A percentile compares a stretch with the other conserved stretches of the same genome.
These are phyloP conservation scores for Nectonema munidae DNA, from an alignment of 2,888 invertebrate genomes.

Conservation along the genomic window DNA sequence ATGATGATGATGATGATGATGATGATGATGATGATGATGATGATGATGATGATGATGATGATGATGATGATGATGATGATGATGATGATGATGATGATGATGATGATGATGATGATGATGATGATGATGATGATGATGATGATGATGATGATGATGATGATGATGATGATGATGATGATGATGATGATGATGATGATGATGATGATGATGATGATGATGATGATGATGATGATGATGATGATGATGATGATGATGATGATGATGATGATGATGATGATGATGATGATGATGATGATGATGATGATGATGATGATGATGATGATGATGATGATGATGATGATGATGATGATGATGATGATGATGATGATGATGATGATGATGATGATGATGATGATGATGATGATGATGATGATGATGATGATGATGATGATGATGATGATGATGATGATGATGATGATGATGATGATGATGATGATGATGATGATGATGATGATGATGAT, in stretches of 20 bases:
- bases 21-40: background rate
- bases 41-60: too few species aligned
- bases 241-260: slow-evolving; percentile 15
- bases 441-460: slow-evolving; percentile 15
- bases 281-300: slow-evolving; percentile 14
- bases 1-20: background rate
- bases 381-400: slow-evolving; percentile 15
- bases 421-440: slow-evolving; percentile 15
- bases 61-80: slow-evolving; percentile 16
- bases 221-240: slow-evolving; percentile 14
- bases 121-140: slow-evolving; percentile 17
- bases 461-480: slow-evolving; percentile 15
- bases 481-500: slow-evolving; percentile 15
- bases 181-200: slow-evolving; percentile 5
- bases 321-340: slow-evolving; percentile 15
- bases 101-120: slow-evolving; percentile 17
- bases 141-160: slow-evolving; percentile 11
- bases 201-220: slow-evolving; percentile 1
- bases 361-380: slow-evolving; percentile 15
- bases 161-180: slow-evolving; percentile 9
- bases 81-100: slow-evolving; percentile 17
- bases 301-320: slow-evolving; percentile 15
- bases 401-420: slow-evolving; percentile 15
- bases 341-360: slow-evolving; percentile 14
- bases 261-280: slow-evolving; percentile 15